phyloP scores from a whole-genome alignment of 2,888 invertebrate genomes.

The Dryococelus australis region DNA sequence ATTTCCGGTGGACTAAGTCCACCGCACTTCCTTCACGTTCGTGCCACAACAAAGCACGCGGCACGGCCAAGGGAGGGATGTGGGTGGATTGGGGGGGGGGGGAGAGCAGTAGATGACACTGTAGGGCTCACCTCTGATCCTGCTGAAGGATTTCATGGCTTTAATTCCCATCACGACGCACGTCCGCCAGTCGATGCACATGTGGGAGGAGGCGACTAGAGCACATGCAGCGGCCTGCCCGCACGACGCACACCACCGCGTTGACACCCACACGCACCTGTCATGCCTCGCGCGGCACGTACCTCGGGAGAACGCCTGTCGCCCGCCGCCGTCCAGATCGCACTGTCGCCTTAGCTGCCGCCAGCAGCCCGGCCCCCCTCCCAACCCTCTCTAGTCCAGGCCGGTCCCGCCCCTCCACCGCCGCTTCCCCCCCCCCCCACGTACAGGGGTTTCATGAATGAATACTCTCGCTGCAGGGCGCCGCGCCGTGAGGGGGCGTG shows the following conservation, averaged over 20 bases:
- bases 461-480: constrained; percentile 44
- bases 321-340: constrained; percentile 22
- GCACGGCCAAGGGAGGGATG: not conserved
- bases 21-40: too few species aligned
- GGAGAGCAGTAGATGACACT: not conserved
- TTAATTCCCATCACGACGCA: constrained; percentile 83
- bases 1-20: too few species aligned
- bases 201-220: constrained; percentile 34
- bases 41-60: too few species aligned
- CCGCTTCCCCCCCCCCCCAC: constrained; percentile 24
- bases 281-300: not conserved
- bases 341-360: too few species aligned
- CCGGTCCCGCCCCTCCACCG: constrained; percentile 26
- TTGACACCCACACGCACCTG: constrained; percentile 24
- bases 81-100: not conserved
- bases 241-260: not conserved
- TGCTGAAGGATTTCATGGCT: constrained; percentile 86
- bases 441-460: constrained; percentile 43
- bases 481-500: constrained; percentile 9
- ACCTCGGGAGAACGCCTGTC: not conserved
- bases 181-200: constrained; percentile 47
- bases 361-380: constrained; percentile 13
- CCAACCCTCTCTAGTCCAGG: too few species aligned
- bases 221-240: not conserved
- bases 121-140: constrained; percentile 75